These are phyloP conservation scores for Cricetomys ansorgei DNA, from an alignment of 2,113 vertebrate genomes.

Conservation along the genomic window DNA sequence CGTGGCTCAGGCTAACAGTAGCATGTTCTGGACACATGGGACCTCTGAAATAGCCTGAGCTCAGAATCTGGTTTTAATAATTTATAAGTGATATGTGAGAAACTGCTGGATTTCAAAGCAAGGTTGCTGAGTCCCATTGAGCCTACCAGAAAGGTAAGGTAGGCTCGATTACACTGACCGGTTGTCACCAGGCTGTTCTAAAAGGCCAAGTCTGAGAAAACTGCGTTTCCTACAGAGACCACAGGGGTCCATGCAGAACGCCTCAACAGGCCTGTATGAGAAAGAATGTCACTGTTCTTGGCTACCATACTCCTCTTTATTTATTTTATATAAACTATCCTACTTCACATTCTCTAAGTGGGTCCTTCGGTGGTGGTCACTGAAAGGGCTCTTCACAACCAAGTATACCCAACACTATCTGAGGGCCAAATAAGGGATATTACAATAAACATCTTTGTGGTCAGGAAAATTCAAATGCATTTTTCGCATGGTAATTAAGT, in stretches of 20 bases:
- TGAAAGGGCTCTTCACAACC: background rate
- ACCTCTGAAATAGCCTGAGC: background rate
- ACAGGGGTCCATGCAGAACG: background rate
- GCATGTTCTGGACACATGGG: background rate
- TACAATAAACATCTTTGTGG: background rate
- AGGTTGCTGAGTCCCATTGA: background rate
- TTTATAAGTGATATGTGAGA: background rate
- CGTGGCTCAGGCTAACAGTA: background rate
- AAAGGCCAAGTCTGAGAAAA: background rate
- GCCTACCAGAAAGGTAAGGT: background rate
- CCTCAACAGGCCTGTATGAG: background rate
- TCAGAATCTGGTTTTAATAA: background rate
- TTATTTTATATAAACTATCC: background rate
- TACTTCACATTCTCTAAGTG: background rate
- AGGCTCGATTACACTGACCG: background rate
- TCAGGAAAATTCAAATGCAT: background rate
- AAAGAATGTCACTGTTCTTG: background rate
- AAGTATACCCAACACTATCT: background rate
- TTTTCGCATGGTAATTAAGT: background rate
- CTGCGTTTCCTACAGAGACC: background rate
- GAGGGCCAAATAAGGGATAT: background rate
- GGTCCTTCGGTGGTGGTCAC: no score
- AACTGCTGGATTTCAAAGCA: constrained; percentile 20
- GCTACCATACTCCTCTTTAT: background rate
- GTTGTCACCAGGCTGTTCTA: background rate